These are phyloP conservation scores for Callionymus lyra DNA, from an alignment of 2,113 vertebrate species.

Conservation along the genomic window DNA sequence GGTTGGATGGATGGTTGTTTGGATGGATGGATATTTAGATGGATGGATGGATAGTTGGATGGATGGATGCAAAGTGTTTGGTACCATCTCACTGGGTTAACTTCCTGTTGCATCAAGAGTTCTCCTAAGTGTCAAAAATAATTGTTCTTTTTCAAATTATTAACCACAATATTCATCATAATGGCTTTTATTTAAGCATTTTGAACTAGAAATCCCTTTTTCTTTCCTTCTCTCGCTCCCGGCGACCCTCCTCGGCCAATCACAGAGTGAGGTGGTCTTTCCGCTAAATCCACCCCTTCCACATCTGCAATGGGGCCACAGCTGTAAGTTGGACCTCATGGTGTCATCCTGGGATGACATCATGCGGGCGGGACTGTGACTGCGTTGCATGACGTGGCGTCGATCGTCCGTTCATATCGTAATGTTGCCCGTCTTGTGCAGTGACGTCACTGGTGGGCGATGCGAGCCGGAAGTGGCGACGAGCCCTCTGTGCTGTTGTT, in stretches of 20 bases:
- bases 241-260: slow-evolving; percentile 70
- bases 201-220: slow-evolving; percentile 48
- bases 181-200: too few relatives aligned
- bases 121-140: too few relatives aligned
- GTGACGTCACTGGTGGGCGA: slow-evolving; percentile 64
- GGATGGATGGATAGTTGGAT: too few relatives aligned
- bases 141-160: too few relatives aligned
- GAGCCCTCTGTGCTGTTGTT: slow-evolving; percentile 67
- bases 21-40: too few relatives aligned
- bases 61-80: too few relatives aligned
- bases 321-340: slow-evolving; percentile 75
- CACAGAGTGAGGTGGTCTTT: slow-evolving; percentile 71
- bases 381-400: slow-evolving; percentile 75
- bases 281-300: slow-evolving; percentile 62
- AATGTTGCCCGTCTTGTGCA: slow-evolving; percentile 65
- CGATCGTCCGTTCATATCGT: slow-evolving; percentile 55
- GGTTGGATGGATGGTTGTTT: too few relatives aligned
- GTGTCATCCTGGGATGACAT: slow-evolving; percentile 75
- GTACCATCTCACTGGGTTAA: too few relatives aligned
- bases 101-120: too few relatives aligned
- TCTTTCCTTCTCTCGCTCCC: slow-evolving; percentile 70
- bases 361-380: slow-evolving; percentile 75
- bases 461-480: slow-evolving; percentile 65
- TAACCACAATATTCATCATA: too few relatives aligned
- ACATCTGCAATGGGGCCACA: slow-evolving; percentile 62